Conservation (phyloP, 2,888 invertebrate species). For the Neoaliturus tenellus region DNA sequence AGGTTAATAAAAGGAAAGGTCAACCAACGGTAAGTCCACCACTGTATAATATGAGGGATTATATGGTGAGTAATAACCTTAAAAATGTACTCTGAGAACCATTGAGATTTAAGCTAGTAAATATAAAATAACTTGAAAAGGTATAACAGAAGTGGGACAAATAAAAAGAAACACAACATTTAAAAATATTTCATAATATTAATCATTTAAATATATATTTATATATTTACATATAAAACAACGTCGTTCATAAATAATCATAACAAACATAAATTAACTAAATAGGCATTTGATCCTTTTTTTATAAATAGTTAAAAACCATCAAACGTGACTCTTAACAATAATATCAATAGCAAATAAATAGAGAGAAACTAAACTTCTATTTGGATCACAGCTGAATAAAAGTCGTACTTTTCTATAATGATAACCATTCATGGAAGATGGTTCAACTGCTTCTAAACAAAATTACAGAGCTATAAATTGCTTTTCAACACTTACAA, state of each 20-base stretch:
- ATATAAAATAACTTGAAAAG: no score
- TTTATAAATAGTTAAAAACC: conserved; percentile 36
- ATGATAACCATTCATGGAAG: neutral
- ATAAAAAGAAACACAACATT: conserved; percentile 45
- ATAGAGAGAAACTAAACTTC: conserved; percentile 2
- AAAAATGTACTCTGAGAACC: no score
- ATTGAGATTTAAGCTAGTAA: no score
- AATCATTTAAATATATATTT: conserved; percentile 56
- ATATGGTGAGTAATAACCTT: no score
- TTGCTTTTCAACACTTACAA: neutral
- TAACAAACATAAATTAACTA: conserved; percentile 7
- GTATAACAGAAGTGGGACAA: conserved; percentile 28
- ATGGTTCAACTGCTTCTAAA: neutral
- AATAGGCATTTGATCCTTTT: neutral
- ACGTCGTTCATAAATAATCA: conserved; percentile 54
- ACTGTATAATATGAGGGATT: no score
- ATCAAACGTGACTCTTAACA: neutral
- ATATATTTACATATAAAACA: conserved; percentile 58
- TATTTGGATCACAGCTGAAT: conserved; percentile 30
- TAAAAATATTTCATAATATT: conserved; percentile 56
- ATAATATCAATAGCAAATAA: conserved; percentile 13
- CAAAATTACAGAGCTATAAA: neutral
- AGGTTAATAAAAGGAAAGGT: no score
- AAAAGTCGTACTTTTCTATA: conserved; percentile 36
- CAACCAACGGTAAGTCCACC: no score